Percentiles rank a stretch among this genome's conserved stretches.
phyloP scores from a whole-genome alignment of 1,140 invertebrate genomes.

The Scaptodrosophila lebanonensis region DNA sequence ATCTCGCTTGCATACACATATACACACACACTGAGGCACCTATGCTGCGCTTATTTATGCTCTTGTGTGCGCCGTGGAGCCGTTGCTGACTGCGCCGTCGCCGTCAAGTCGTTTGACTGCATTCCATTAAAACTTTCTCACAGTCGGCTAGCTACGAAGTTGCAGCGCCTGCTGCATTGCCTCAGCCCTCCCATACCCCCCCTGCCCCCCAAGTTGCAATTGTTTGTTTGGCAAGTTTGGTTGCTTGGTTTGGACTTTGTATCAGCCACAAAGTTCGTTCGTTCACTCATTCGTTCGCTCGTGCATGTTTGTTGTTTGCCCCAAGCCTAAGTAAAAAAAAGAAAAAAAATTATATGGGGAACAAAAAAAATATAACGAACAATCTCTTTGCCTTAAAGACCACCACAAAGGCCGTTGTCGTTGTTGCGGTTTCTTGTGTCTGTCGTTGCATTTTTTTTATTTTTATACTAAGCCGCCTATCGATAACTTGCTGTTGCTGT shows the following conservation, averaged over 20 bases:
- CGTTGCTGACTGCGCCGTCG: conserved; percentile 47
- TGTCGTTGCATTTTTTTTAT: too few species aligned
- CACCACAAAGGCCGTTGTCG: conserved; percentile 28
- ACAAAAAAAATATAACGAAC: too few species aligned
- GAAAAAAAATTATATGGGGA: too few species aligned
- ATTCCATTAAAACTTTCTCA: conserved; percentile 78
- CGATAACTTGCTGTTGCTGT: too few species aligned
- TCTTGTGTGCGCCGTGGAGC: conserved; percentile 31
- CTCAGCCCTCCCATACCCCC: neutral
- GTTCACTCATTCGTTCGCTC: conserved; percentile 3
- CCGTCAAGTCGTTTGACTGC: conserved; percentile 71
- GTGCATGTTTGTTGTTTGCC: conserved; percentile 9
- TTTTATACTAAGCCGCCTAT: too few species aligned
- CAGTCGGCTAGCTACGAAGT: conserved; percentile 51
- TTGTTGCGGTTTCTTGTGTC: too few species aligned
- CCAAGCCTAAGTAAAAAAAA: conserved; percentile 53
- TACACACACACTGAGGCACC: conserved; percentile 28
- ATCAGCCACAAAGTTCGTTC: conserved; percentile 40
- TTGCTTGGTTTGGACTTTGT: conserved; percentile 72
- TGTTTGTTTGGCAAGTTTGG: conserved; percentile 71
- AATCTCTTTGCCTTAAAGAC: conserved; percentile 55
- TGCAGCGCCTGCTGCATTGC: conserved; percentile 4
- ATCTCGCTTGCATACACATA: conserved; percentile 36
- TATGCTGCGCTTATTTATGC: conserved; percentile 43
- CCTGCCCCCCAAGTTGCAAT: conserved; percentile 37